phyloP scores from a whole-genome alignment of 2,888 invertebrate species.

The Steinernema hermaphroditum region DNA sequence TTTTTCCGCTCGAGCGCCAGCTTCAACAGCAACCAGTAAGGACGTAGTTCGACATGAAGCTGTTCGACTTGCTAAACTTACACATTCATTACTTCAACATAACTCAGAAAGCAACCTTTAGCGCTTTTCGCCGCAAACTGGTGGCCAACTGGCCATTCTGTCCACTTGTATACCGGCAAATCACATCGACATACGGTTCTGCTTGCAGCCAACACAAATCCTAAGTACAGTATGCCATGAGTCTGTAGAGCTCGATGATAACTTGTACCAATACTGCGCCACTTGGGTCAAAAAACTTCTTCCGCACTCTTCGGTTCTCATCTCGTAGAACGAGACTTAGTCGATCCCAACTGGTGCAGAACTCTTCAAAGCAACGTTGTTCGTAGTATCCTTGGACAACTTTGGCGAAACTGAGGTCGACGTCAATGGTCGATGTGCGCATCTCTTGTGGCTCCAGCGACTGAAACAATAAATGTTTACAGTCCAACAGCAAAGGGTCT shows the following conservation, averaged over 20 bases:
- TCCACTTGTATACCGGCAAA: neutral
- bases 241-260: too few species aligned
- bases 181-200: neutral
- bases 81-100: neutral
- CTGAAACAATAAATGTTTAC: too few species aligned
- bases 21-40: neutral
- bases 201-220: neutral
- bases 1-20: neutral
- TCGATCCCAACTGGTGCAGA: too few species aligned
- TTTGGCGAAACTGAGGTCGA: too few species aligned
- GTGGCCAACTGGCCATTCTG: neutral
- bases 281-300: too few species aligned
- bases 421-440: too few species aligned
- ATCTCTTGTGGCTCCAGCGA: too few species aligned
- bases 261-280: too few species aligned
- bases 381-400: too few species aligned
- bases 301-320: too few species aligned
- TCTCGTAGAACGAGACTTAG: too few species aligned
- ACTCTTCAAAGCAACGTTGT: too few species aligned
- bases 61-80: neutral
- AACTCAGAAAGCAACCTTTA: neutral
- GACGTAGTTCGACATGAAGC: neutral
- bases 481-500: neutral
- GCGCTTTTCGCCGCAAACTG: neutral
- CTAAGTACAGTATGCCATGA: neutral